A percentile compares a stretch with the other conserved stretches of the same genome.
Evolutionary conservation across 2,888 invertebrate species (phyloP).

Genomic region (Lasioglossum figueresi): DNA sequence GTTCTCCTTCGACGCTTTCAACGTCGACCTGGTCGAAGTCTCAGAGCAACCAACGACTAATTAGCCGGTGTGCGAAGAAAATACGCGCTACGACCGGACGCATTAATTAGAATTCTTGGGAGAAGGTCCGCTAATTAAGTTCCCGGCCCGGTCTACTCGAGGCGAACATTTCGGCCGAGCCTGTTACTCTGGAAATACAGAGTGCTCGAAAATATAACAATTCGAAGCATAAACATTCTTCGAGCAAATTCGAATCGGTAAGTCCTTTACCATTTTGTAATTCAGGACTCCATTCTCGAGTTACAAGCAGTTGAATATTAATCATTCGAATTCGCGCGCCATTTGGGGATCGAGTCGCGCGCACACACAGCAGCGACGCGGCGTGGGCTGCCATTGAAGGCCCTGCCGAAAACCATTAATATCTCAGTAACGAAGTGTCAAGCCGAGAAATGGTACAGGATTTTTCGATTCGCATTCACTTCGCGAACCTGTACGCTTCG

Average conservation of each 20-base stretch:
- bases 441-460: not conserved
- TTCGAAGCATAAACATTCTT: not conserved
- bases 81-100: not conserved
- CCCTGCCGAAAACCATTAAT: not conserved
- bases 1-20: not conserved
- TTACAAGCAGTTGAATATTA: not conserved
- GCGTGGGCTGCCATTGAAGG: not conserved
- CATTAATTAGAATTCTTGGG: conserved; percentile 19
- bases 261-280: not conserved
- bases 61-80: conserved; percentile 17
- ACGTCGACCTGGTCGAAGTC: conserved; percentile 10
- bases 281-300: not conserved
- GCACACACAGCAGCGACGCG: not conserved
- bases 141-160: not conserved
- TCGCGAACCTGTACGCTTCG: not conserved
- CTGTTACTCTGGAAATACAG: not conserved
- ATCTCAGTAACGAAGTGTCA: not conserved
- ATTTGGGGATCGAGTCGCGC: not conserved
- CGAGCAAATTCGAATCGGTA: not conserved
- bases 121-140: conserved; percentile 13
- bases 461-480: not conserved
- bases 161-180: not conserved
- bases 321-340: not conserved
- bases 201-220: not conserved
- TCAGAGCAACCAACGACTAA: conserved; percentile 19